These are phyloP conservation scores for Coecobrya sp. DNA, from an alignment of 2,888 invertebrate species.

Conservation along the genomic window DNA sequence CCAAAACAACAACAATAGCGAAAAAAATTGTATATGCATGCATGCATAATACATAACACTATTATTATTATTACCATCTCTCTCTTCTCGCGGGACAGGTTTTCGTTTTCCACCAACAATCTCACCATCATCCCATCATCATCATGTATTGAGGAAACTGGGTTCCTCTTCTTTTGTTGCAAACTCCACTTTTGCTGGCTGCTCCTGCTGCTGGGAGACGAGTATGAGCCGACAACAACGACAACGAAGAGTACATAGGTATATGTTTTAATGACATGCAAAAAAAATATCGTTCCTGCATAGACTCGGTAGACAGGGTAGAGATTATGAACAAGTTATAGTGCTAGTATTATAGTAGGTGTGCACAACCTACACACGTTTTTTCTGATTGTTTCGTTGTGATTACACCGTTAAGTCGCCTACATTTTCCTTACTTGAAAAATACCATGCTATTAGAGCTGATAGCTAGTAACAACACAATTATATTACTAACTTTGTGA, in stretches of 20 bases:
- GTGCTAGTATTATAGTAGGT: background rate
- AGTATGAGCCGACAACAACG: conserved; percentile 11
- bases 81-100: conserved; percentile 58
- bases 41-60: conserved; percentile 47
- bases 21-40: conserved; percentile 29
- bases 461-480: conserved; percentile 6
- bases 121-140: conserved; percentile 45
- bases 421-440: conserved; percentile 66
- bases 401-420: conserved; percentile 77
- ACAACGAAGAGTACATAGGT: background rate
- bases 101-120: conserved; percentile 53
- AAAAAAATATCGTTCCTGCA: conserved; percentile 39
- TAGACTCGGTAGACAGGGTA: background rate
- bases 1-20: conserved; percentile 59
- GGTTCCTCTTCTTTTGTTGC: conserved; percentile 71
- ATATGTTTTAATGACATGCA: conserved; percentile 50
- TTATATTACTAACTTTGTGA: background rate
- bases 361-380: conserved; percentile 55
- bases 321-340: conserved; percentile 20
- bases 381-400: conserved; percentile 50
- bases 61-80: conserved; percentile 37
- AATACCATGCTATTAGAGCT: conserved; percentile 5
- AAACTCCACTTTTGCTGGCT: conserved; percentile 3
- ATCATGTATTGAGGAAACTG: conserved; percentile 77
- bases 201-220: conserved; percentile 53